Conservation (phyloP, 2,113 vertebrate genomes). For the Pangasianodon gigas region DNA sequence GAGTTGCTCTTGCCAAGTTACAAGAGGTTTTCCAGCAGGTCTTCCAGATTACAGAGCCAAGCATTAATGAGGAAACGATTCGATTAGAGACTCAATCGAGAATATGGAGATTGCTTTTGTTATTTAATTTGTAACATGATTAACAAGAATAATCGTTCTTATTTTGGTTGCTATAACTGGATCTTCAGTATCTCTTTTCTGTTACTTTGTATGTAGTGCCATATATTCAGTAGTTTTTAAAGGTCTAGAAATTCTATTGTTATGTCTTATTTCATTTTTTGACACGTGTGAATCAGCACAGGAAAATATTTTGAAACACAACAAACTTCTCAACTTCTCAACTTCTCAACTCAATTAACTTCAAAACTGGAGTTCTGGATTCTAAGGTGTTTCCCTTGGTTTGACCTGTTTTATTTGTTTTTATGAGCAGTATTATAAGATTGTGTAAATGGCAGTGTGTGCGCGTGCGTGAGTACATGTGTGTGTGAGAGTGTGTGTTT, state of each 20-base stretch:
- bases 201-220: constrained; percentile 74
- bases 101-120: not conserved
- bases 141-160: constrained; percentile 34
- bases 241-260: constrained; percentile 61
- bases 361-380: constrained; percentile 72
- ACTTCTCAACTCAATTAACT: constrained; percentile 71
- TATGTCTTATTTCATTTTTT: constrained; percentile 65
- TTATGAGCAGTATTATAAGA: constrained; percentile 76
- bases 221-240: constrained; percentile 73
- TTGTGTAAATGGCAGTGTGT: constrained; percentile 61
- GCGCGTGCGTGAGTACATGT: constrained; percentile 25
- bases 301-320: constrained; percentile 29
- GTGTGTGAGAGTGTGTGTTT: constrained; percentile 68
- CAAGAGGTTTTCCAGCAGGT: constrained; percentile 22
- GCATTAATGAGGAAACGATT: constrained; percentile 16
- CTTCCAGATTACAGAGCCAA: constrained; percentile 46
- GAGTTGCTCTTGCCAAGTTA: constrained; percentile 35
- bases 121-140: constrained; percentile 29
- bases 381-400: constrained; percentile 27
- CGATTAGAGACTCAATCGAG: constrained; percentile 11
- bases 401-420: constrained; percentile 30
- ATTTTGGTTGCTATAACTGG: constrained; percentile 50
- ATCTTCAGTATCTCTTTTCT: constrained; percentile 77
- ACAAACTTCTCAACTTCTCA: constrained; percentile 25
- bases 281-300: constrained; percentile 25